Percentiles rank a stretch among this genome's conserved stretches.
Evolutionary conservation across 2,888 invertebrate species (phyloP).

Genomic region (Bombyx huttoni): DNA sequence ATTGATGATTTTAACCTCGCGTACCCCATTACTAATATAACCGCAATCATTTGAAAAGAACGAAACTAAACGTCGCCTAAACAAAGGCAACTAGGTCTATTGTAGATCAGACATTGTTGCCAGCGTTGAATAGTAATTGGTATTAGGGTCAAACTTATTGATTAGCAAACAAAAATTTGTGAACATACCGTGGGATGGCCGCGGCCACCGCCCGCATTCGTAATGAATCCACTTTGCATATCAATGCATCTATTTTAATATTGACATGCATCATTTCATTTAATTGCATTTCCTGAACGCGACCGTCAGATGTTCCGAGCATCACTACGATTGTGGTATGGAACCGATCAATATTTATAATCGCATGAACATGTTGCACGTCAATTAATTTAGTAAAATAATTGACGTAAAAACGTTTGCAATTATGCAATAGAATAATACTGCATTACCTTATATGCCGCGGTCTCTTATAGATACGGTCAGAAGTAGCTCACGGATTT

Average conservation of each 20-base stretch:
- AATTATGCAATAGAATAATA: constrained; percentile 53
- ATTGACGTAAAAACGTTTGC: constrained; percentile 53
- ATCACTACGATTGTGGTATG: constrained; percentile 19
- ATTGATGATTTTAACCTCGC: background rate
- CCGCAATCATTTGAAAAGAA: background rate
- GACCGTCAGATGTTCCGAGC: constrained; percentile 26
- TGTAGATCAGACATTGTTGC: constrained; percentile 41
- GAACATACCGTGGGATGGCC: constrained; percentile 50
- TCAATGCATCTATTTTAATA: constrained; percentile 63
- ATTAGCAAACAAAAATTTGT: constrained; percentile 59
- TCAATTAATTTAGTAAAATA: constrained; percentile 59
- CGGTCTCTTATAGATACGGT: constrained; percentile 22
- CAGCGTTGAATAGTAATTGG: constrained; percentile 46
- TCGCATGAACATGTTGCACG: constrained; percentile 41
- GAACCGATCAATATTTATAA: constrained; percentile 44
- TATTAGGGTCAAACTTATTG: constrained; percentile 57
- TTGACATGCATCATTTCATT: constrained; percentile 67
- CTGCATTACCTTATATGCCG: constrained; percentile 35
- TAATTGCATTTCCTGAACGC: constrained; percentile 62
- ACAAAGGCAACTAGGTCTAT: constrained; percentile 31
- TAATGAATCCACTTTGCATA: constrained; percentile 60
- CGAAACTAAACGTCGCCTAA: constrained; percentile 3
- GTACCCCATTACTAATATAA: background rate
- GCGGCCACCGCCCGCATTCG: constrained; percentile 42
- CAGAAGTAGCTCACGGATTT: constrained; percentile 31